phyloP scores from a whole-genome alignment of 2,888 invertebrate genomes.

The Phortica okadai region DNA sequence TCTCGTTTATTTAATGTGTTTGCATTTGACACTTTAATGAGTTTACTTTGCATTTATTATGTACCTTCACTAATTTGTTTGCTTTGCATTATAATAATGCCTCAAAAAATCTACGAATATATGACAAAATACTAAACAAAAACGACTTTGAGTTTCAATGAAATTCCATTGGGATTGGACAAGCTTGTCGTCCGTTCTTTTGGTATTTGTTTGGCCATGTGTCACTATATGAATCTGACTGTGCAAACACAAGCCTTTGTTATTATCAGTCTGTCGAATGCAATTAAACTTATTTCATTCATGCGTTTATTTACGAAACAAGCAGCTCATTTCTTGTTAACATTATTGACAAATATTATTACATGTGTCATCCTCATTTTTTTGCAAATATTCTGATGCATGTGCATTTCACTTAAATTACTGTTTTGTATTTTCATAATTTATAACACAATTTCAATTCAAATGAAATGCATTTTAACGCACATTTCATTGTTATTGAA shows the following conservation, averaged over 20 bases:
- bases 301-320: not conserved
- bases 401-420: not conserved
- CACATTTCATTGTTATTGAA: not conserved
- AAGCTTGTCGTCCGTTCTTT: not conserved
- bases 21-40: conserved; percentile 4
- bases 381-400: not conserved
- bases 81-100: not conserved
- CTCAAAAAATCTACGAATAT: not conserved
- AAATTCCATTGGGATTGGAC: too few relatives aligned
- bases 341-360: not conserved
- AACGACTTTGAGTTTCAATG: not conserved
- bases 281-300: conserved; percentile 9
- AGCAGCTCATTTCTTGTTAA: not conserved
- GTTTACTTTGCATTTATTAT: conserved; percentile 14
- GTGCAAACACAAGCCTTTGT: not conserved
- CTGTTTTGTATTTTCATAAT: not conserved
- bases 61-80: conserved; percentile 1
- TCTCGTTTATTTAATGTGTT: not conserved
- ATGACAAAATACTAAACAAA: not conserved
- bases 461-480: not conserved
- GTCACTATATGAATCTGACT: not conserved
- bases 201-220: not conserved
- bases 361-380: not conserved
- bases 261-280: not conserved
- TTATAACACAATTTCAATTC: not conserved